These are phyloP conservation scores for Augochlorella aurata DNA, from an alignment of 2,888 invertebrate genomes.

Conservation along the genomic window DNA sequence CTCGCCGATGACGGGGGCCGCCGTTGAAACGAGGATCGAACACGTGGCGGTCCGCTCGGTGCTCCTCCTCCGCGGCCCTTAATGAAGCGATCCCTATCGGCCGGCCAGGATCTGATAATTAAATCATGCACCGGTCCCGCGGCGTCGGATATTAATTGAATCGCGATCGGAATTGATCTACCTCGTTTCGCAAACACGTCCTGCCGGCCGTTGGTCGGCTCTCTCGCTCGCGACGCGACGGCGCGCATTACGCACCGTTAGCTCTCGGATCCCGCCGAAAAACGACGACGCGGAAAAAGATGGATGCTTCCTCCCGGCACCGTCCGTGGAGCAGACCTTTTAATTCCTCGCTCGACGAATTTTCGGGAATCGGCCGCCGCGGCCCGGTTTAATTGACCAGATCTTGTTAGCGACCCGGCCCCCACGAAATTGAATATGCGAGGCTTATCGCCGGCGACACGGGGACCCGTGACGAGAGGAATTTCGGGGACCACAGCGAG, in stretches of 20 bases:
- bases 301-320: not conserved
- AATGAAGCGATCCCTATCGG: conserved; percentile 78
- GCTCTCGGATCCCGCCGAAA: conserved; percentile 16
- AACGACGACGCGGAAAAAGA: not conserved
- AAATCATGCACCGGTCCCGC: conserved; percentile 72
- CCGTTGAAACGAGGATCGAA: conserved; percentile 25
- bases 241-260: conserved; percentile 35
- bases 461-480: not conserved
- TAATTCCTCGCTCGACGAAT: conserved; percentile 10
- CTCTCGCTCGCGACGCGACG: conserved; percentile 40
- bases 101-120: conserved; percentile 76
- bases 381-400: conserved; percentile 41
- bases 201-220: conserved; percentile 3
- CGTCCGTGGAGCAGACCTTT: conserved; percentile 9
- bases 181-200: conserved; percentile 65
- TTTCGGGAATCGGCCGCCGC: conserved; percentile 29
- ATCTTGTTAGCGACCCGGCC: conserved; percentile 31
- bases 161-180: conserved; percentile 67
- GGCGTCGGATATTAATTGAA: conserved; percentile 72
- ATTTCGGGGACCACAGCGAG: not conserved
- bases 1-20: conserved; percentile 35
- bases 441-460: conserved; percentile 14
- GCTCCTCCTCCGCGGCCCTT: conserved; percentile 44
- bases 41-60: conserved; percentile 31
- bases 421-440: conserved; percentile 8